Conservation (phyloP, 2,797 vertebrate genomes). For the Coilia nasus region DNA sequence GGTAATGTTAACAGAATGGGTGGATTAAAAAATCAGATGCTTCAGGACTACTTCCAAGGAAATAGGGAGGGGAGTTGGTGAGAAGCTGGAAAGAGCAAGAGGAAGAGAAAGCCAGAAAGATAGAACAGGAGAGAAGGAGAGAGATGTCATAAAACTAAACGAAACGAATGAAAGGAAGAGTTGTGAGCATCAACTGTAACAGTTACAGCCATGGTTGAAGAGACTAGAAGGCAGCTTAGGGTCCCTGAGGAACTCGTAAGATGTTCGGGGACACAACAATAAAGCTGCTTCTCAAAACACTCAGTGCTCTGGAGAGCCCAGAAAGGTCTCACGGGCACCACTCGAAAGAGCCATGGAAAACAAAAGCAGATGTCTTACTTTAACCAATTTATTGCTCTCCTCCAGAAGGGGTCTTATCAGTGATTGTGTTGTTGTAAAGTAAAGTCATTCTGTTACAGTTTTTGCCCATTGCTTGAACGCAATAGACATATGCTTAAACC, state of each 20-base stretch:
- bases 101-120: neutral
- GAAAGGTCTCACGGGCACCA: neutral
- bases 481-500: too few relatives aligned
- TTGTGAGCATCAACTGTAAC: constrained; percentile 1
- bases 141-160: constrained; percentile 1
- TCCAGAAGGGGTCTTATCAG: neutral
- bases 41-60: neutral
- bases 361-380: constrained; percentile 32
- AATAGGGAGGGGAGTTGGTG: neutral
- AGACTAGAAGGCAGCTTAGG: neutral
- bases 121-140: neutral
- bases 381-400: neutral
- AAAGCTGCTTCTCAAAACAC: constrained; percentile 25
- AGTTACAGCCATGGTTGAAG: constrained; percentile 12
- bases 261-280: constrained; percentile 27
- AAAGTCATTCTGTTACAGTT: neutral
- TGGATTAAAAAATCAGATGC: neutral
- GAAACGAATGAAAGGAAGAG: neutral
- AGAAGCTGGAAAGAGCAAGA: neutral
- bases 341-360: constrained; percentile 15
- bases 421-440: neutral
- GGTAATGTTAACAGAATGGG: too few relatives aligned
- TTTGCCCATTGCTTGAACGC: too few relatives aligned
- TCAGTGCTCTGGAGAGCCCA: constrained; percentile 21
- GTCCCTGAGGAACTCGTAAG: constrained; percentile 32